These are phyloP conservation scores for Drosophila mulleri DNA, from an alignment of 2,888 invertebrate genomes.

Conservation along the genomic window DNA sequence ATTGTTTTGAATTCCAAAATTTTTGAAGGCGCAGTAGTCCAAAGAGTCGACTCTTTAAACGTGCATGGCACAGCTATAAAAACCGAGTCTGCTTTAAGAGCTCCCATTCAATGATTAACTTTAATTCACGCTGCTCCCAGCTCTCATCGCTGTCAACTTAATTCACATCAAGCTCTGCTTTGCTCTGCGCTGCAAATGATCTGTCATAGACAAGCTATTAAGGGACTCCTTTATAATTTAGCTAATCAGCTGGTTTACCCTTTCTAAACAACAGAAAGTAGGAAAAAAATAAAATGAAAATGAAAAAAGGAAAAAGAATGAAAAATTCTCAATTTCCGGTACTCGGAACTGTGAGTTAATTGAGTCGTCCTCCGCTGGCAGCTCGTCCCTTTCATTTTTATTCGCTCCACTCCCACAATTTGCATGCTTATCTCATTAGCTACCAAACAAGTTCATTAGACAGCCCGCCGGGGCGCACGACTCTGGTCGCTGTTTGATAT, in stretches of 20 bases:
- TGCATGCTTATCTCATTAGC: constrained; percentile 76
- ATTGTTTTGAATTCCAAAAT: constrained; percentile 11
- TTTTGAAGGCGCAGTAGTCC: not conserved
- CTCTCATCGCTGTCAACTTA: not conserved
- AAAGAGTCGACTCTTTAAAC: not conserved
- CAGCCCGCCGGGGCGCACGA: constrained; percentile 52
- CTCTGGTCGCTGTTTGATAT: constrained; percentile 45
- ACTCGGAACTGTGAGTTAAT: constrained; percentile 58
- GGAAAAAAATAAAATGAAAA: not conserved
- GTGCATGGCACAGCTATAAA: not conserved
- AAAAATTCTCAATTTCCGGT: constrained; percentile 41
- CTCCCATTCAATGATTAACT: not conserved
- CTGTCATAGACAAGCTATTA: constrained; percentile 24
- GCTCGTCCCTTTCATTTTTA: constrained; percentile 7
- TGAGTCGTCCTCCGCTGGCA: constrained; percentile 43
- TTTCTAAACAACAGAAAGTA: constrained; percentile 13
- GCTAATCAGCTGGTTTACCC: constrained; percentile 32
- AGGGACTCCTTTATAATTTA: constrained; percentile 16
- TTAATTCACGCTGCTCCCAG: not conserved
- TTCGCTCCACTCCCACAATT: constrained; percentile 34
- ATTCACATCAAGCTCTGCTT: not conserved
- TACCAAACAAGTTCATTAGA: constrained; percentile 75
- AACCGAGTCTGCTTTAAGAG: not conserved
- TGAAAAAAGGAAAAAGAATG: not conserved
- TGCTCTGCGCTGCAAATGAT: constrained; percentile 19